These are phyloP conservation scores for Drosophila setosimentum DNA, from an alignment of 2,888 invertebrate genomes.

Conservation along the genomic window DNA sequence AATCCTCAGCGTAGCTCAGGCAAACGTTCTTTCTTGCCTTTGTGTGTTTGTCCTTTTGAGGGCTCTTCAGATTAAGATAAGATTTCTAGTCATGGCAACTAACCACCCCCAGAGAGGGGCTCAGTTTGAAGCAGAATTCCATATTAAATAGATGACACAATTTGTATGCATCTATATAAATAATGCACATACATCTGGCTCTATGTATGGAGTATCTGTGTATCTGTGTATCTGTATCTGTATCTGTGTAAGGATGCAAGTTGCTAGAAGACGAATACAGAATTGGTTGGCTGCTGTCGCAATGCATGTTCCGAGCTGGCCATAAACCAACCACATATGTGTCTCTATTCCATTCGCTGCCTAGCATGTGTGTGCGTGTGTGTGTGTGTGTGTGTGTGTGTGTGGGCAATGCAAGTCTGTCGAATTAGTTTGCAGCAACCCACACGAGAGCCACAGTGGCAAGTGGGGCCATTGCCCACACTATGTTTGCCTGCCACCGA, in stretches of 20 bases:
- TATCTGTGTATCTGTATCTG: not conserved
- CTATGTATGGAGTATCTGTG: no score
- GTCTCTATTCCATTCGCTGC: conserved; percentile 55
- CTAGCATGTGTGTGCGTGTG: conserved; percentile 15
- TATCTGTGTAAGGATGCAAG: not conserved
- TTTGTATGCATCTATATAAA: not conserved
- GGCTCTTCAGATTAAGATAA: not conserved
- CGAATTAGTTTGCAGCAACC: conserved; percentile 52
- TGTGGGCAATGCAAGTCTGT: conserved; percentile 49
- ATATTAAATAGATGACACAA: not conserved
- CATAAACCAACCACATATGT: conserved; percentile 50
- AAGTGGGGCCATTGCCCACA: not conserved
- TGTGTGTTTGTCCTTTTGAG: not conserved
- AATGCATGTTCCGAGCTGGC: conserved; percentile 19
- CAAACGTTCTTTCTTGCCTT: not conserved
- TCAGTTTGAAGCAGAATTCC: not conserved
- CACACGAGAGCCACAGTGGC: conserved; percentile 30
- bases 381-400: conserved; percentile 28
- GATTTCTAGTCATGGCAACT: not conserved
- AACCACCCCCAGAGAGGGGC: not conserved
- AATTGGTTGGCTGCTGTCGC: conserved; percentile 21
- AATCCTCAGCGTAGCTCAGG: not conserved
- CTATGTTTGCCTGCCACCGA: not conserved
- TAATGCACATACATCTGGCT: not conserved
- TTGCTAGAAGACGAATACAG: not conserved